Base-by-base conservation (phyloP, 1,140 invertebrate species). In the Listronotus bonariensis region DNA sequence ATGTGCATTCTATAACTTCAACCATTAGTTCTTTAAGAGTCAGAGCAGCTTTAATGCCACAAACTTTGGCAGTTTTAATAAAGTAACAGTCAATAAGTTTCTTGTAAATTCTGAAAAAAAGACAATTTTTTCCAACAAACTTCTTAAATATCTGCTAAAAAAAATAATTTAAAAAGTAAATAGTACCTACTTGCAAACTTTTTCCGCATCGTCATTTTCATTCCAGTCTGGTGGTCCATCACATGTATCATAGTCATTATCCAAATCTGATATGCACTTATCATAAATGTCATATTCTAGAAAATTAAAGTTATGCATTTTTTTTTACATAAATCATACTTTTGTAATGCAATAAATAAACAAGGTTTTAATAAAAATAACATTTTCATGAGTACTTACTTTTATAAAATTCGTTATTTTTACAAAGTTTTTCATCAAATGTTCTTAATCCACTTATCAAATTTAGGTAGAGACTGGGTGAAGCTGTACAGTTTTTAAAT, bases 81-180 rank as follows among this genome's bases (percentile, higher is more conserved):
- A 72, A 78, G 60, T 76, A 78, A 69, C 78, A 79, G 57, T 79
- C 74, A 3, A 67, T 58, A 40, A 79, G 76, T 18, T 70, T 62
- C 58, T 75, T 75, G 65, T 77, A 78, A 31, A 68, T 67, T 26
- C 20, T 26, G 5, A 26, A 26, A 26, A 26, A 26, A 26, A 26
- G 20, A 26, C 1, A 26, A 26, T 26, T 26, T 26, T 5, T 5
- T 26, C 20, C 20, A 3, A 26, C 5, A 3, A 26, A 26, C 1
- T 26, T 26, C 20, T 26, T 26, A 26, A 26, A 26, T 26, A 26
- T 5, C 5, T 26, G 2, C 20, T 26, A 26, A 26, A 26, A 26
- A 26, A n/a, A n/a, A 26, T 5, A 26, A 5, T 3, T 26, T 26
- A 26, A 26, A 26, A 26, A 26, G 1, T 3, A 26, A 26, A 26